Conservation (phyloP, 2,888 invertebrate genomes). For the Erebia ligea region DNA sequence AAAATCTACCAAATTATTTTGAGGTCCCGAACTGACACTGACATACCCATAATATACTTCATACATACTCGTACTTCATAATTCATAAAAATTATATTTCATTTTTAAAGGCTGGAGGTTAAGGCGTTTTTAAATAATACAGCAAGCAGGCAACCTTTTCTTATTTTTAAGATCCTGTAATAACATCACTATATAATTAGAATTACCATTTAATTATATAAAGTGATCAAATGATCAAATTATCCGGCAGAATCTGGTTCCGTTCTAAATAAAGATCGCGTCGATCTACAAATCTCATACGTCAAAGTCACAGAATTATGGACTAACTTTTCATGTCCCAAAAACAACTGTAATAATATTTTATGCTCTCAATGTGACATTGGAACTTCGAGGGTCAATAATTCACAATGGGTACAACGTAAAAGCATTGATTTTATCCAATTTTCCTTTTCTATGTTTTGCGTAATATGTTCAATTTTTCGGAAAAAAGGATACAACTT, state of each 20-base stretch:
- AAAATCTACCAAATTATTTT: neutral
- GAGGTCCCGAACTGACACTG: neutral
- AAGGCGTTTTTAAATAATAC: no score
- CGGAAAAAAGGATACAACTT: no score
- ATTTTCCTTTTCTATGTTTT: neutral
- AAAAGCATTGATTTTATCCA: neutral
- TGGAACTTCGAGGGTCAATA: constrained; percentile 15
- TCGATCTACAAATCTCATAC: constrained; percentile 4
- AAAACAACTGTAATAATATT: constrained; percentile 22
- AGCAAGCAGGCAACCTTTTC: no score
- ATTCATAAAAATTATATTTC: neutral
- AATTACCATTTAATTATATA: neutral
- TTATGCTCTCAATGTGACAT: constrained; percentile 16
- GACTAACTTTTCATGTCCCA: constrained; percentile 8
- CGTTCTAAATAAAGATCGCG: neutral
- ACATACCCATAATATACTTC: no score
- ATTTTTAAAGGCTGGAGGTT: no score
- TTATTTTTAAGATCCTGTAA: no score
- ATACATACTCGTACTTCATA: no score
- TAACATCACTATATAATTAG: no score
- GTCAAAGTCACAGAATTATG: constrained; percentile 23
- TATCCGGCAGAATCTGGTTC: neutral
- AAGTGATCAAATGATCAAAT: neutral
- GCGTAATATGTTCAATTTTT: neutral
- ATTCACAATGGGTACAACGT: neutral